Base-by-base conservation (phyloP, 2,888 invertebrate species). In the Aleiodes testaceus region DNA sequence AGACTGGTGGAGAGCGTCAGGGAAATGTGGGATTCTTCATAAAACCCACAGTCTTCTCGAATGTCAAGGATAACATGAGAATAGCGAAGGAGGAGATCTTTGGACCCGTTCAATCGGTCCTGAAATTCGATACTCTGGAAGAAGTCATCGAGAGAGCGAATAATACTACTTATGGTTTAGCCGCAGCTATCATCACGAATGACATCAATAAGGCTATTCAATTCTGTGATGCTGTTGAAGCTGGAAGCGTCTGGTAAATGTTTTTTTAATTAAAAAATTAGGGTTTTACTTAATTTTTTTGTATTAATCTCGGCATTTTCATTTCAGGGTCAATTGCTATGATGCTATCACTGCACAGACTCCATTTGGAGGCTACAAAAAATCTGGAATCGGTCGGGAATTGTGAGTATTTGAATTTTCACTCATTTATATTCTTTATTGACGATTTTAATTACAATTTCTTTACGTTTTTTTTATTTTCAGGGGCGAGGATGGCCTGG, bases 321-420 rank as follows among this genome's bases (percentile, higher is more conserved):
- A 0, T 63, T 70, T 86, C 50, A 94, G 94, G 94, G 90, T 95
- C 3, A 95, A 95, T 87, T 92, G 92, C 64, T 95, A 93, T 80
- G 92, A 93, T 80, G 90, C 91, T 64, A 89, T 93, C 1, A 87
- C 90, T 11, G 89, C 93, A 1, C 95, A 96, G 85, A 93, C 94
- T 50, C 96, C 97, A 12, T 97, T 97, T 85, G 97, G 97, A 67
- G 97, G 97, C 50, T 97, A 92, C 88, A 96, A 95, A 84, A 92
- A 93, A 81, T 96, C 96, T 30, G 97, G 97, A 65, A 91, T 94
- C 79, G 97, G 96, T 36, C 91, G 96, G 74, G 97, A 97, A 88
- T 69, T 86, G 85, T 86, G 77, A 83, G 85, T 80, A 71, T n/a
- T 9, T 18, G 45, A 20, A 5, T 30, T 49, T 20, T n/a, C 14